Base-by-base conservation (phyloP, 2,113 vertebrate species). In the Percopsis transmontana region DNA sequence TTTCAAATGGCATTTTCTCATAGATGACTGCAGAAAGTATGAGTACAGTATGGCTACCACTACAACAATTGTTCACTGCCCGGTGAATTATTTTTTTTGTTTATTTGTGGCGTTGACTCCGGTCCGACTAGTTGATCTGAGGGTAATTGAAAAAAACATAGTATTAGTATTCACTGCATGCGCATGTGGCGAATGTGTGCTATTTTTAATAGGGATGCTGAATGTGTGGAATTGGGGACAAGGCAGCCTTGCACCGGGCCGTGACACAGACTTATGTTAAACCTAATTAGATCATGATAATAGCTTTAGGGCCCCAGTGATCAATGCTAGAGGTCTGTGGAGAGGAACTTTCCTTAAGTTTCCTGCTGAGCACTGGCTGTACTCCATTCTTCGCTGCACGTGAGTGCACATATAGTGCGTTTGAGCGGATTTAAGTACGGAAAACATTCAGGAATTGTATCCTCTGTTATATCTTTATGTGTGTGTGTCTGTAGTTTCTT, bases 221-320 rank as follows among this genome's bases (percentile, higher is more conserved):
- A 86, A 88, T 84, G 81, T 88, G 88, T 88, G 82, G 87, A 91
- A 91, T 89, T 85, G 89, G 88, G 88, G 89, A 89, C 88, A 90
- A 82, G 85, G 83, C 82, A 85, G 87, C 87, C 86, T 90, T 89
- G 90, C 88, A 91, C 89, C 88, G 79, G 90, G 88, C 88, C 88
- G 74, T 89, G 90, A 91, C 91, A 91, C 85, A 90, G 90, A 89
- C 91, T 91, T 90, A 91, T 91, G 89, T 89, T 92, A 89, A 91
- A 91, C 80, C 91, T 92, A 92, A 92, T 91, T 92, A 91, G 91
- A 92, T 91, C 91, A 92, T 88, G 82, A 89, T 91, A 92, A 91
- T 92, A 92, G 90, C 91, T 92, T 92, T 89, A 92, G 88, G 90
- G 89, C 91, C 90, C 86, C 74, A 84, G 88, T 91, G 91, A 92